A percentile compares a stretch with the other conserved stretches of the same genome.
Conservation (phyloP, 2,797 vertebrate genomes). For the Cyclura pinguis region DNA sequence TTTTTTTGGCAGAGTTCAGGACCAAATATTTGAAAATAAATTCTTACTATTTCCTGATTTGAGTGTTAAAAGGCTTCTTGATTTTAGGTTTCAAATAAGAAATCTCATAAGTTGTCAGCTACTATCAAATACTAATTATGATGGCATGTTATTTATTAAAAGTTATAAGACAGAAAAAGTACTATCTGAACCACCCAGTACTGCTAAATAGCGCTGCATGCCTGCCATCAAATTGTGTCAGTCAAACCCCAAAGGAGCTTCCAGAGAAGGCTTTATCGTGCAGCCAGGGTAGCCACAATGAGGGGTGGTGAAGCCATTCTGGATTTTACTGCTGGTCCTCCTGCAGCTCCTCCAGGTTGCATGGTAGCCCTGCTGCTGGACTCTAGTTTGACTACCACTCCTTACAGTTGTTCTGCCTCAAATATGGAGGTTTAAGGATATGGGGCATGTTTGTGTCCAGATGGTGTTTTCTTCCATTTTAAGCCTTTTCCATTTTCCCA, state of each 20-base stretch:
- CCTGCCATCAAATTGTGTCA: not conserved
- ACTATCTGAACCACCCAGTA: not conserved
- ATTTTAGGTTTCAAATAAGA: not conserved
- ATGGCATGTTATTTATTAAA: not conserved
- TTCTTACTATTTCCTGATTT: not conserved
- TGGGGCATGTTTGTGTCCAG: not conserved
- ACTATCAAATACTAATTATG: not conserved
- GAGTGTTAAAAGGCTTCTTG: not conserved
- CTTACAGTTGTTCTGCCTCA: not conserved
- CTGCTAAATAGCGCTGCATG: not conserved
- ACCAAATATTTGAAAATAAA: not conserved
- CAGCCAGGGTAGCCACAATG: too few species aligned
- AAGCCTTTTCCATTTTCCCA: too few species aligned
- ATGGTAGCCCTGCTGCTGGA: too few species aligned
- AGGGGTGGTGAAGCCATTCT: too few species aligned
- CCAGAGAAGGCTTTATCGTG: not conserved
- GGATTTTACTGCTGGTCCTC: too few species aligned
- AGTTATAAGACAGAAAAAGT: not conserved
- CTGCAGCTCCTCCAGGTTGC: too few species aligned
- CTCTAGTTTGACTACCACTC: too few species aligned
- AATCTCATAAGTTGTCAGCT: constrained; percentile 8
- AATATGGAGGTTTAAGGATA: not conserved
- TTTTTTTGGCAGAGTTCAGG: not conserved
- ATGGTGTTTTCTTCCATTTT: not conserved
- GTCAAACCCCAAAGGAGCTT: not conserved